A percentile compares a stretch with the other conserved stretches of the same genome.
phyloP scores from a whole-genome alignment of 2,113 vertebrate species.

The Ptychochromis oligacanthus region DNA sequence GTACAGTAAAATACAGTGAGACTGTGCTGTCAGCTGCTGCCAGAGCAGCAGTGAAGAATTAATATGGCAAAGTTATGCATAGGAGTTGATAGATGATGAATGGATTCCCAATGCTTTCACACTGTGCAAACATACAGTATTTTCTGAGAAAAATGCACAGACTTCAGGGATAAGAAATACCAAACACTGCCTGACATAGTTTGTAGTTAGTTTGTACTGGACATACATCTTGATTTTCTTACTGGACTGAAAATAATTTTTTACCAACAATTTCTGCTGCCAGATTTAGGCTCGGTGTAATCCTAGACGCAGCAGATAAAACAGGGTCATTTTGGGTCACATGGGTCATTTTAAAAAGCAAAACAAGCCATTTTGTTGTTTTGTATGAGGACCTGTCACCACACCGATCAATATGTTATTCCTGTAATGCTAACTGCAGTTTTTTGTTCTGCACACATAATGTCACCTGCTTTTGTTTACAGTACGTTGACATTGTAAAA shows the following conservation, averaged over 20 bases:
- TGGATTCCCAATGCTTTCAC: not conserved
- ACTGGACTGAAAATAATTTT: not conserved
- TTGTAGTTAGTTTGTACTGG: too few relatives aligned
- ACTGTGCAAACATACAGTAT: not conserved
- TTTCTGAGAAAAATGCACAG: too few relatives aligned
- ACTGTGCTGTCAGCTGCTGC: not conserved
- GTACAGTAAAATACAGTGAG: not conserved
- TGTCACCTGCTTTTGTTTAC: not conserved
- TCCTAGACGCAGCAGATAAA: not conserved
- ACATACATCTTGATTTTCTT: not conserved
- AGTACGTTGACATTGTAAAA: not conserved
- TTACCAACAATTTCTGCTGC: too few relatives aligned
- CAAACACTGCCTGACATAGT: too few relatives aligned
- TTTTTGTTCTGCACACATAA: not conserved
- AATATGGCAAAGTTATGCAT: not conserved
- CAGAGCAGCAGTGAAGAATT: not conserved
- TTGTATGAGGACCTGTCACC: not conserved
- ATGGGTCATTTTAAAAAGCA: too few relatives aligned
- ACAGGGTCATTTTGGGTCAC: not conserved
- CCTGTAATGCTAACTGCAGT: not conserved
- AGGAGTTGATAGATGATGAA: not conserved
- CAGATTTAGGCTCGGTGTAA: not conserved
- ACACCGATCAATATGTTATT: not conserved
- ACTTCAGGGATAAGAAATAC: not conserved
- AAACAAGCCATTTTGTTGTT: too few relatives aligned